These are phyloP conservation scores for Aspidiotus rigidus DNA, from an alignment of 2,888 invertebrate species.

Conservation along the genomic window DNA sequence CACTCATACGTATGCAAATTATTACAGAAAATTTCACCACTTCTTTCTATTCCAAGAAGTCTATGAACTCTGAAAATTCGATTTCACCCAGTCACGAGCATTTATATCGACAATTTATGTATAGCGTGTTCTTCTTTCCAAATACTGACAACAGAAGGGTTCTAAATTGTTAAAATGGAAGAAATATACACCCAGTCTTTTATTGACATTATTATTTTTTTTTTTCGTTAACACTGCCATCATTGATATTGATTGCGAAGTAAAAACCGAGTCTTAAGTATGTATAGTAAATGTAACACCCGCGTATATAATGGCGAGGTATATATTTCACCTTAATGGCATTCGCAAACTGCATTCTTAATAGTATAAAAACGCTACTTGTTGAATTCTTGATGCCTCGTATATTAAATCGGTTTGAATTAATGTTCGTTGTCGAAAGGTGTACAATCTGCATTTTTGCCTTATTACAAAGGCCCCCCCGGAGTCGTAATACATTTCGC, in stretches of 20 bases:
- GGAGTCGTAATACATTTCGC: neutral
- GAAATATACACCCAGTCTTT: neutral
- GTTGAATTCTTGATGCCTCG: constrained; percentile 16
- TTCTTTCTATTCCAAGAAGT: too few species aligned
- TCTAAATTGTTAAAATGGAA: too few species aligned
- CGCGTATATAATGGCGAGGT: constrained; percentile 1
- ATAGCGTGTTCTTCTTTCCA: too few species aligned
- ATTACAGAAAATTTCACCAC: too few species aligned
- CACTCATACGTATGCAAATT: too few species aligned
- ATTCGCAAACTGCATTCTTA: constrained; percentile 20
- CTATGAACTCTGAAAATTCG: too few species aligned
- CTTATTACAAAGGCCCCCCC: neutral
- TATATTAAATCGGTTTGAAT: constrained; percentile 26
- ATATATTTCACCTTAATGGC: constrained; percentile 28
- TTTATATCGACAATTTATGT: too few species aligned
- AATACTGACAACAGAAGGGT: too few species aligned
- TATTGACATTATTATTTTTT: neutral
- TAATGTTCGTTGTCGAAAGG: constrained; percentile 24
- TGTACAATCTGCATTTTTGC: constrained; percentile 26
- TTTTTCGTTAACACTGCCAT: neutral
- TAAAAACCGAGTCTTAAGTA: neutral
- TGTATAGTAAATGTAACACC: neutral
- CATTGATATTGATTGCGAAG: constrained; percentile 1
- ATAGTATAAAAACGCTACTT: constrained; percentile 27
- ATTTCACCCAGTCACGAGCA: too few species aligned